These are phyloP conservation scores for Drosophila seguyi DNA, from an alignment of 1,140 invertebrate species.

Conservation along the genomic window DNA sequence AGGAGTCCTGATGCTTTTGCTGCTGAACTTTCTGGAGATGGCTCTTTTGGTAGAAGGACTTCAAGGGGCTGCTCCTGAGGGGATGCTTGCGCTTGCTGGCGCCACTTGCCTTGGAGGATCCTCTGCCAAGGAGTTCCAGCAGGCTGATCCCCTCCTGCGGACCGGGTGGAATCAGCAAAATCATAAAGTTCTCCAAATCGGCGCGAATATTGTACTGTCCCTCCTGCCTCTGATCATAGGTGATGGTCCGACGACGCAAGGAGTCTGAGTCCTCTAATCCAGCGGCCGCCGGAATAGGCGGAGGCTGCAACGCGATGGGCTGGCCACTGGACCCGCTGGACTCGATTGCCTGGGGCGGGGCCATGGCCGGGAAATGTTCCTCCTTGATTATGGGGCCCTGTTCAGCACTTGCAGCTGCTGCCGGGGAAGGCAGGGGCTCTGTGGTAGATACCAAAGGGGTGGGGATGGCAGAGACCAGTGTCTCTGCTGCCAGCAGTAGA, in stretches of 20 bases:
- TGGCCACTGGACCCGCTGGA: constrained; percentile 28
- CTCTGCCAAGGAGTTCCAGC: constrained; percentile 83
- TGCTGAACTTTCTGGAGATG: constrained; percentile 37
- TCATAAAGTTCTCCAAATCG: constrained; percentile 88
- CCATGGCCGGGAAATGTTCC: constrained; percentile 61
- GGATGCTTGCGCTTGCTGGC: constrained; percentile 60
- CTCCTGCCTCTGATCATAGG: constrained; percentile 88
- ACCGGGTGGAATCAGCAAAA: constrained; percentile 87
- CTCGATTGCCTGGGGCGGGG: constrained; percentile 40
- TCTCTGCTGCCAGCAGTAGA: constrained; percentile 28
- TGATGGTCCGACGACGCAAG: constrained; percentile 68
- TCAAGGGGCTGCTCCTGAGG: constrained; percentile 34
- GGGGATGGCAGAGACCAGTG: constrained; percentile 5
- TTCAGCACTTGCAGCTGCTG: constrained; percentile 7
- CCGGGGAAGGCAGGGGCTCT: constrained; percentile 1
- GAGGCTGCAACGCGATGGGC: constrained; percentile 39
- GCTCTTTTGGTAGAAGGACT: constrained; percentile 58
- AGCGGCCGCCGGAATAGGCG: not conserved
- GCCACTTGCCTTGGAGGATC: constrained; percentile 23
- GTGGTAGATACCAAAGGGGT: constrained; percentile 14
- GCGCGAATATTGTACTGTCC: constrained; percentile 88
- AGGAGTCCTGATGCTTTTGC: constrained; percentile 33
- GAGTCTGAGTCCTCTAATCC: constrained; percentile 21
- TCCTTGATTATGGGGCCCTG: constrained; percentile 31
- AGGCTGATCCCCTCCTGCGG: constrained; percentile 78